Evolutionary conservation across 2,113 vertebrate genomes (phyloP).

Genomic region (Melozone crissalis): DNA sequence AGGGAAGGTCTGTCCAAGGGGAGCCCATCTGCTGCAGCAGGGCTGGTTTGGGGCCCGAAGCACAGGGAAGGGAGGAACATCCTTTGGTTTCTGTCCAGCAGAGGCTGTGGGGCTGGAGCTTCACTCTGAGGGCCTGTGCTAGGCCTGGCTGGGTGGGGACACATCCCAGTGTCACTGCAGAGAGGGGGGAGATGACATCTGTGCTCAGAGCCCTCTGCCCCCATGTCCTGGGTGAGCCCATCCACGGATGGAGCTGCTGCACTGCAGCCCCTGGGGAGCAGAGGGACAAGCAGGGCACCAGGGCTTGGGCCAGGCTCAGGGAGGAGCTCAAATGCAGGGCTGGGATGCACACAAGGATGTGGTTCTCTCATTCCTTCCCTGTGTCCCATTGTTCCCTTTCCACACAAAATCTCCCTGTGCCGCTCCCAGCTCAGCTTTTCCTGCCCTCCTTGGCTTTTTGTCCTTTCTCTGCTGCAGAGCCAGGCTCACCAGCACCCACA

Average conservation of each 20-base stretch:
- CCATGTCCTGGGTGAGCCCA: background rate
- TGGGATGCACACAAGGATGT: constrained; percentile 38
- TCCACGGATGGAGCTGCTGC: background rate
- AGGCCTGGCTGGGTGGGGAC: background rate
- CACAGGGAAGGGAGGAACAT: background rate
- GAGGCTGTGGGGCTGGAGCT: background rate
- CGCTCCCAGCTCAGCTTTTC: background rate
- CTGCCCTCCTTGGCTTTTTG: background rate
- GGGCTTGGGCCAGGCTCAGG: background rate
- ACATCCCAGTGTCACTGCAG: background rate
- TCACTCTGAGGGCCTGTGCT: background rate
- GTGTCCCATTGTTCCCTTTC: constrained; percentile 38
- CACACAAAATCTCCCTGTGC: constrained; percentile 9
- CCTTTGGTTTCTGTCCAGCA: background rate
- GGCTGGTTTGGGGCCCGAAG: background rate
- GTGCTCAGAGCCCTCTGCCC: background rate
- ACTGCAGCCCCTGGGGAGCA: background rate
- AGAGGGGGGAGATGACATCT: background rate
- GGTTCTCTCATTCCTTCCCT: constrained; percentile 41
- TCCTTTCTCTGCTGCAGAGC: background rate
- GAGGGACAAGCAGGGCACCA: background rate
- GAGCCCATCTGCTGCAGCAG: background rate
- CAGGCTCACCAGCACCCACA: background rate
- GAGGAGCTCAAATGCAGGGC: background rate
- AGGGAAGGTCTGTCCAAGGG: background rate